Evolutionary conservation across 2,113 vertebrate species (phyloP).

Genomic region (Trogon melanurus): DNA sequence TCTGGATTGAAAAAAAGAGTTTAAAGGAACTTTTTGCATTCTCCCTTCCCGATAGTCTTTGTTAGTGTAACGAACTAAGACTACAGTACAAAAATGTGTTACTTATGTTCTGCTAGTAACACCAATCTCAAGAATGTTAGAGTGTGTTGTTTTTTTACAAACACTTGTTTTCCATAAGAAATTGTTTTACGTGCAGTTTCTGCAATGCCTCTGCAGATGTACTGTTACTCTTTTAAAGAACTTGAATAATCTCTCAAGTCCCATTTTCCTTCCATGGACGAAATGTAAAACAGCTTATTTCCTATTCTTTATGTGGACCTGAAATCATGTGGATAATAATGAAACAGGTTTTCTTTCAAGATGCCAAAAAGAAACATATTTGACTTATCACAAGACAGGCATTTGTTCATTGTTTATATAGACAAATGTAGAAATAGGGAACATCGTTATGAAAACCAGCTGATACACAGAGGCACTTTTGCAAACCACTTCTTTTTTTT

Average conservation of each 20-base stretch:
- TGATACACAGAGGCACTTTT: neutral
- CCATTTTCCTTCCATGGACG: neutral
- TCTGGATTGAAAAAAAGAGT: neutral
- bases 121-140: neutral
- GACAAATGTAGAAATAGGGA: neutral
- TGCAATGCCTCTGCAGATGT: neutral
- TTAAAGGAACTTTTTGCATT: neutral
- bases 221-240: neutral
- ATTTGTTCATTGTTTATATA: neutral
- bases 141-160: neutral
- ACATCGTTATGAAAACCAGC: neutral
- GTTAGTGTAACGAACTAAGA: accelerated
- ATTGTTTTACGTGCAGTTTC: neutral
- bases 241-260: neutral
- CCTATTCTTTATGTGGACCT: neutral
- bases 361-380: neutral
- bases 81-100: neutral
- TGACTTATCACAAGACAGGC: neutral
- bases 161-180: neutral
- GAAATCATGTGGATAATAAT: neutral
- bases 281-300: slow-evolving; percentile 16
- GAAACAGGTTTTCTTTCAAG: slow-evolving; percentile 2
- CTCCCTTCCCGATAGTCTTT: neutral
- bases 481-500: neutral
- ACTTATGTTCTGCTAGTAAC: neutral